A percentile compares a stretch with the other conserved stretches of the same genome.
These are phyloP conservation scores for Pelvicachromis taeniatus DNA, from an alignment of 2,113 vertebrate genomes.

Conservation along the genomic window DNA sequence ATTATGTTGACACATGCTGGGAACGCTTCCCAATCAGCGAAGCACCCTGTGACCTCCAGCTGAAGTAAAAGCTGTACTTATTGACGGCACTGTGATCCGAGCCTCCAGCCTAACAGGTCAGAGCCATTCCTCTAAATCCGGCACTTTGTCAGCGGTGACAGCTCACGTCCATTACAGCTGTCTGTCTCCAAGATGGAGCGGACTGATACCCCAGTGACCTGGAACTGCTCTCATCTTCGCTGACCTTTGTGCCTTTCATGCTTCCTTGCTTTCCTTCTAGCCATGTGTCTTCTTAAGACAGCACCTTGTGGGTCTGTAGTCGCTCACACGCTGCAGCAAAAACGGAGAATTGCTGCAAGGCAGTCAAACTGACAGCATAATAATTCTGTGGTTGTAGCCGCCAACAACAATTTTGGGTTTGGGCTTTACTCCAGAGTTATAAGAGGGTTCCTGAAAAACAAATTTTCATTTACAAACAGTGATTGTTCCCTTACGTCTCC, in stretches of 20 bases:
- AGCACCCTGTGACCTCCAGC: slow-evolving; percentile 4
- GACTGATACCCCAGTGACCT: not conserved
- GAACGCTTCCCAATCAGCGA: not conserved
- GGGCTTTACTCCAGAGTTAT: not conserved
- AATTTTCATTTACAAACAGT: not conserved
- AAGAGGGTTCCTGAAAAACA: not conserved
- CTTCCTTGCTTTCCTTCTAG: not conserved
- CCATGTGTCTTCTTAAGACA: not conserved
- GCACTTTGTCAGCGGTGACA: slow-evolving; percentile 3
- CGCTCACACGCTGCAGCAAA: not conserved
- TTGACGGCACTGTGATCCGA: not conserved
- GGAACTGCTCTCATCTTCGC: not conserved
- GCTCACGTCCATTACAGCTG: not conserved
- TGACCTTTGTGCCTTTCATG: not conserved
- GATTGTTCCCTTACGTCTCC: not conserved
- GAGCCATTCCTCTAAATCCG: not conserved
- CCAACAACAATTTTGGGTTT: not conserved
- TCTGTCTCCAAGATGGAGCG: not conserved
- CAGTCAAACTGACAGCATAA: not conserved
- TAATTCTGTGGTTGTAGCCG: not conserved
- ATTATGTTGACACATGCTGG: not conserved
- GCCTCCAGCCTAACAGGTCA: not conserved
- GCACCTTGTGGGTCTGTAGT: not conserved
- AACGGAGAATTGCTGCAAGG: not conserved
- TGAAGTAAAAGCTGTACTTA: slow-evolving; percentile 26